Base-by-base conservation (phyloP, 2,888 invertebrate genomes). In the Hirtodrosophila trivittata region DNA sequence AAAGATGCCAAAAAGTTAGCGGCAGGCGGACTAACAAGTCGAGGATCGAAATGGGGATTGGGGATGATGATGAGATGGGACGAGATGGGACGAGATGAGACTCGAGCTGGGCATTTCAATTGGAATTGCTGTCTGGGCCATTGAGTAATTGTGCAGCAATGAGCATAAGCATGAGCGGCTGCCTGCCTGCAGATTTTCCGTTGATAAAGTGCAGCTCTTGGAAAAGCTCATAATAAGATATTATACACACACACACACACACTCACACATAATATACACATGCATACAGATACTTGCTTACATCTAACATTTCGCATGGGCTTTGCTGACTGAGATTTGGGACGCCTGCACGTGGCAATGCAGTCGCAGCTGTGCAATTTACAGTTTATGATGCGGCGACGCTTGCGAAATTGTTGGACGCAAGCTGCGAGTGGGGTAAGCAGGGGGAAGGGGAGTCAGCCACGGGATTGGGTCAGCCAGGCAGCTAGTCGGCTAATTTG, bases 101-200 rank as follows among this genome's bases (percentile, higher is more conserved):
- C 41, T 52, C 71, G 60, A 74, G 67, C 66, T 46, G 56, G 41
- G 66, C 58, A 70, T 68, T 70, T 73, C 69, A 71, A 71, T 71
- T 68, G 74, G 41, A 60, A 60, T 60, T 45, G 67, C 60, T 62
- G 75, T 59, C 75, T 66, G 67, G 71, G 68, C 78, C 78, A 82
- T 82, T 83, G 87, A 83, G 82, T 83, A 83, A 83, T 83, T 83
- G 82, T 83, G 82, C 71, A 80, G 84, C 80, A 82, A 76, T 82
- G 82, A 81, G 75, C 77, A 41, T 32, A 25, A 18, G 54, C 35
- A 77, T 71, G 50, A 33, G n/a, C 43, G 68, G 57, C 76, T 82
- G 76, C 76, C 76, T 82, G 76, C 76, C 83, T 63, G 62, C 70
- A 68, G 82, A 83, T 83, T 83, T 78, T 58, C 77, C 86, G 78